Evolutionary conservation across 2,888 invertebrate species (phyloP).

Genomic region (Ametastegia equiseti): DNA sequence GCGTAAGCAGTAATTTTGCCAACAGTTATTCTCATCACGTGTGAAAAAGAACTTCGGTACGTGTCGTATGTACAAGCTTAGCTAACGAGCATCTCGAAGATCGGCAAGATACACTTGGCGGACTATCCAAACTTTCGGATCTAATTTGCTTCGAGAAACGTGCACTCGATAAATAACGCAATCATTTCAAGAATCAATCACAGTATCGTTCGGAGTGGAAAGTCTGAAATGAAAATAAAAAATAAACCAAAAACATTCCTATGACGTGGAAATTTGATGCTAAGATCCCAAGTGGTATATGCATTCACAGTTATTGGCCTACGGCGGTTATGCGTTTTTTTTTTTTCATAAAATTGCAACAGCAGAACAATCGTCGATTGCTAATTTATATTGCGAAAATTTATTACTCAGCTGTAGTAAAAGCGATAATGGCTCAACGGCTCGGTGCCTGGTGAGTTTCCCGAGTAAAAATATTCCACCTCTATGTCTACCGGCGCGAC

Average conservation of each 20-base stretch:
- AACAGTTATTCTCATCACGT: slow-evolving; percentile 42
- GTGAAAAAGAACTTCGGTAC: slow-evolving; percentile 30
- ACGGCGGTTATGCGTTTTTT: background rate
- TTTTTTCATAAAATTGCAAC: background rate
- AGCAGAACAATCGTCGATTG: slow-evolving; percentile 10
- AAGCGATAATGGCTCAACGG: slow-evolving; percentile 60
- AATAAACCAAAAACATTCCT: no score
- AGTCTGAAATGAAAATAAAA: background rate
- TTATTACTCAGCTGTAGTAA: slow-evolving; percentile 58
- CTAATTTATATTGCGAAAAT: slow-evolving; percentile 64
- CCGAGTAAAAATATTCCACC: slow-evolving; percentile 27
- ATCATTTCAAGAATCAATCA: background rate
- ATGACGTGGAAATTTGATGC: background rate
- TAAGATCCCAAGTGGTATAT: background rate
- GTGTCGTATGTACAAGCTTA: background rate
- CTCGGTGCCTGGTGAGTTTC: slow-evolving; percentile 49
- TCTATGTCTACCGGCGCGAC: slow-evolving; percentile 40
- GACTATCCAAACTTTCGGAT: background rate
- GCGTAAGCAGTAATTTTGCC: slow-evolving; percentile 48
- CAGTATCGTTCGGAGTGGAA: background rate
- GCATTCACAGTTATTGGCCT: background rate
- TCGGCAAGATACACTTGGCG: background rate
- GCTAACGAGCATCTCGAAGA: slow-evolving; percentile 21
- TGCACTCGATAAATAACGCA: slow-evolving; percentile 10
- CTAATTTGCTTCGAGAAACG: background rate